Base-by-base conservation (phyloP, 2,797 vertebrate species). In the Meda fulgida region DNA sequence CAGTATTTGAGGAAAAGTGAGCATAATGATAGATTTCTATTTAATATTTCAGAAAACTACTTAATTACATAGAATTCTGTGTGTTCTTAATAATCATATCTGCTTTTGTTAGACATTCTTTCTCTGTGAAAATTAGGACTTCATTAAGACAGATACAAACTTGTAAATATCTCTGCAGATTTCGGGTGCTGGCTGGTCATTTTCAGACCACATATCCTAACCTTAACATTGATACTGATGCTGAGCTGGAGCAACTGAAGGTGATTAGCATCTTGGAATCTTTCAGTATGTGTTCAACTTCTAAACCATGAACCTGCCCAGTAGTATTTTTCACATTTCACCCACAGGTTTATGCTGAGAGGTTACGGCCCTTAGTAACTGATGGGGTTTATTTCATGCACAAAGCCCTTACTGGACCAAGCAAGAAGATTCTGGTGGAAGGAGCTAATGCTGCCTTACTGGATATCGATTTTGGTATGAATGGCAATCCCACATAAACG, bases 361-460 rank as follows among this genome's bases (percentile, higher is more conserved):
- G 88, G 43, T 89, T 97, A 88, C 94, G 93, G 4, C 95, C 95
- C 48, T 88, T 97, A 78, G 95, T 96, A 88, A 96, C 95, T 6
- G 96, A 96, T 0, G 95, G 96, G 0, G 96, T 96, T 81, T 96
- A 96, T 88, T 97, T 96, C 90, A 96, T 96, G 95, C 92, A 96
- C 89, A 91, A 93, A 92, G 92, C 96, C 36, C 94, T 96, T 0
- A 96, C 90, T 51, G 95, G 95, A 23, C 94, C 95, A 14, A 93
- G 91, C 88, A 96, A 96, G 91, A 96, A 96, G 84, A 96, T 97
- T 88, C 92, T 97, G 83, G 96, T 96, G 80, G 96, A 96, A 81
- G 96, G 96, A 18, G 96, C 96, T 65, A 97, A 96, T 0, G 96
- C 96, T 3, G 95, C 96, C 11, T 92, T 97, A 4, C 90, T 97